Evolutionary conservation across 2,797 vertebrate genomes (phyloP), one percentile per base, ranked within the genome.

Genomic region (Heteromormyrus szaboi): DNA sequence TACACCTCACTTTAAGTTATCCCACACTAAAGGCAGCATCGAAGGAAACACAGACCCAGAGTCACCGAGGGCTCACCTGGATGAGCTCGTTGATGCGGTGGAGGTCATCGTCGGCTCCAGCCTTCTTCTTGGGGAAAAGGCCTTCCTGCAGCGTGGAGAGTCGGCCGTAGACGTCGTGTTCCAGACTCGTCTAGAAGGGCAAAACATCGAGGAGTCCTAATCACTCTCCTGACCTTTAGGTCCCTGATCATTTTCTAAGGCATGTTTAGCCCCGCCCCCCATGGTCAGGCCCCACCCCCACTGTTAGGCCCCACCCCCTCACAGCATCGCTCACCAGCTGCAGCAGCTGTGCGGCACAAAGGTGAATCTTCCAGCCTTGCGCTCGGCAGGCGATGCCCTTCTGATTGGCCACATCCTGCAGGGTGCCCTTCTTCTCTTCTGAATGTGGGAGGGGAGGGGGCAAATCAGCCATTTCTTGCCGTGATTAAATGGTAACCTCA

Each of bases 281-380:
- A 14, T 14, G n/a, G n/a, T 3, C 46, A 51, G n/a, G n/a, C 2
- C 37, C n/a, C 79, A 12, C 29, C 65, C 5, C 50, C 50, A 14
- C 22, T 5, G n/a, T 4, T 25, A 51, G 22, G n/a, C 2, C 37
- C n/a, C 79, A 0, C 33, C 8, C 72, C 50, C 17, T 14, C 59
- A 7, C 41, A 51, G 29, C 3, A 44, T 46, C 51, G 96, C 97
- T 96, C 94, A 99, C 99, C 97, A 99, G 91, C 93, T 99, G 98
- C 7, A 98, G 95, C 19, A 99, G 96, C 92, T 99, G 99, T 3
- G 99, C 98, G 0, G 98, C 99, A 93, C 99, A 99, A 90, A 99
- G 95, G 94, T 99, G 99, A 76, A 99, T 97, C 92, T 99, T 99
- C 99, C 99, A 99, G 89, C 99, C 99, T 92, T 99, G 99, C 8